A percentile compares a stretch with the other conserved stretches of the same genome.
Conservation (phyloP, 2,797 vertebrate species). For the Enoplosus armatus region DNA sequence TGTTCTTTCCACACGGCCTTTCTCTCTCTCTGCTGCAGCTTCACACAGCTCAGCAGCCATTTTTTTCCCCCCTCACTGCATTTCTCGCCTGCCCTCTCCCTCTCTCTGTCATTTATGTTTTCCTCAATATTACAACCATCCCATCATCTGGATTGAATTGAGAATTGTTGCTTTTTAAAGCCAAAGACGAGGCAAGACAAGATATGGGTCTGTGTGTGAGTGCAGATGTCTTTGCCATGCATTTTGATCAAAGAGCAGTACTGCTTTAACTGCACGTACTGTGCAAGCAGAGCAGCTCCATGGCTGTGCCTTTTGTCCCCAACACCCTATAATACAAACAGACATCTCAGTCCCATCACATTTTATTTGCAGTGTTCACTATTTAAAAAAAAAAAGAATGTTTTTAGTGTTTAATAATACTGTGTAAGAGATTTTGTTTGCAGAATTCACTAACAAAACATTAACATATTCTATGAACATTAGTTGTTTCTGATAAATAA, state of each 20-base stretch:
- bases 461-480: not conserved
- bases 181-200: slow-evolving; percentile 48
- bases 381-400: slow-evolving; percentile 16
- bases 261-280: slow-evolving; percentile 55
- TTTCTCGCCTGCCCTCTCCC: slow-evolving; percentile 48
- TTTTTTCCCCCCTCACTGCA: slow-evolving; percentile 58
- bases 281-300: slow-evolving; percentile 43
- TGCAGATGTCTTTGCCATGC: slow-evolving; percentile 52
- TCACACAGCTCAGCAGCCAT: slow-evolving; percentile 77
- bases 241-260: slow-evolving; percentile 66
- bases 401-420: not conserved
- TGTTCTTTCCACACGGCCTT: slow-evolving; percentile 74
- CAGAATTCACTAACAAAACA: not conserved
- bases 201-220: slow-evolving; percentile 48
- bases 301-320: slow-evolving; percentile 45
- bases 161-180: slow-evolving; percentile 52
- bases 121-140: slow-evolving; percentile 10
- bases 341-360: slow-evolving; percentile 22
- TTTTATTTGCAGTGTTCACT: slow-evolving; percentile 8
- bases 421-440: not conserved
- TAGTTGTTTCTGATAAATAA: slow-evolving; percentile 13
- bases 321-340: slow-evolving; percentile 27
- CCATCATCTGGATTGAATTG: slow-evolving; percentile 34
- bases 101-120: slow-evolving; percentile 15
- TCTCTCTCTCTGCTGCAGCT: slow-evolving; percentile 75